Percentiles rank a stretch among this genome's conserved stretches.
These are phyloP conservation scores for Zaprionus vittiger DNA, from an alignment of 1,140 invertebrate species.

Conservation along the genomic window DNA sequence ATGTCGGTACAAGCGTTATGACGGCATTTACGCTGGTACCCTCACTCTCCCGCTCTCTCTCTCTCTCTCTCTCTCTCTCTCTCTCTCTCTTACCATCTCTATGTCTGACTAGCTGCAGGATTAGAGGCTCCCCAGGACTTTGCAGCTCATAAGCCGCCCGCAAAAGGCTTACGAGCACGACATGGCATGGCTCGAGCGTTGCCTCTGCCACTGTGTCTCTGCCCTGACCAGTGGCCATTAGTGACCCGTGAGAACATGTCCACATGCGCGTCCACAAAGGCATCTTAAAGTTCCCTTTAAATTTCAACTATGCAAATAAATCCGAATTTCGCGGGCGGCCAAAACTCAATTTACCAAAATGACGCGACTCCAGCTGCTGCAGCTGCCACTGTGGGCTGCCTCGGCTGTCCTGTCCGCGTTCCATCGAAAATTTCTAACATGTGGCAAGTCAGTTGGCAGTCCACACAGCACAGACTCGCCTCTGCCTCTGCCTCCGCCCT, in stretches of 20 bases:
- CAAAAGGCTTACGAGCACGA: no score
- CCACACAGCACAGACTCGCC: constrained; percentile 7
- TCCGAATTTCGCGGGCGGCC: constrained; percentile 46
- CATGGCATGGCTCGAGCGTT: no score
- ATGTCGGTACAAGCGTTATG: constrained; percentile 77
- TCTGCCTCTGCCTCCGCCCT: neutral
- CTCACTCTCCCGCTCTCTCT: no score
- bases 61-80: neutral
- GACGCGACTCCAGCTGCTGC: constrained; percentile 43
- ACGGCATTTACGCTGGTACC: constrained; percentile 64
- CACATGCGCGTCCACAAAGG: neutral
- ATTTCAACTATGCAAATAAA: constrained; percentile 73
- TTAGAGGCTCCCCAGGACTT: constrained; percentile 54
- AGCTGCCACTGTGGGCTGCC: constrained; percentile 7
- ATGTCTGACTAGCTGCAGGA: constrained; percentile 41
- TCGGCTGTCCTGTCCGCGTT: constrained; percentile 22
- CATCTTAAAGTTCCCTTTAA: constrained; percentile 40
- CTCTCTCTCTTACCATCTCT: no score
- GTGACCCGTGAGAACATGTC: constrained; percentile 13
- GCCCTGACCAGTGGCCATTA: constrained; percentile 40
- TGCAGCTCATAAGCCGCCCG: constrained; percentile 53
- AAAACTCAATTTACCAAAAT: constrained; percentile 71
- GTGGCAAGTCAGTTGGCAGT: constrained; percentile 49
- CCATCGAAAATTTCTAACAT: constrained; percentile 52
- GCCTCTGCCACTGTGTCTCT: neutral